Evolutionary conservation across 2,888 invertebrate species (phyloP), one percentile per base, ranked within the genome.

Genomic region (Eledona agricola): DNA sequence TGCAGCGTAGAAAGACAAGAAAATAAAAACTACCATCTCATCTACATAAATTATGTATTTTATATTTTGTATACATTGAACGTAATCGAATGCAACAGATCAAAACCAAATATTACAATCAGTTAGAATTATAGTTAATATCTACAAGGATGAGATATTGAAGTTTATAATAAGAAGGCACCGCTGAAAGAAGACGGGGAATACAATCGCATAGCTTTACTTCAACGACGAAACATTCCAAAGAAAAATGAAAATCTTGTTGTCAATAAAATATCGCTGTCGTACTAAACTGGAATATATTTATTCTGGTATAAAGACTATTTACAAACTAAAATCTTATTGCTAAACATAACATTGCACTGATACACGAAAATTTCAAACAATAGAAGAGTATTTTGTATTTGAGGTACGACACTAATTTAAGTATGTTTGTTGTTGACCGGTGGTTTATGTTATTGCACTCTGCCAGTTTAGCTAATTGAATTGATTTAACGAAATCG

Each of bases 171-270:
- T 73, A 74, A 75, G 77, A 77, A 77, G 77, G 77, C 77, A 77
- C 77, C 77, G 76, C 76, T 77, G 77, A 76, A 76, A 76, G 75
- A 76, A 77, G 76, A 76, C 75, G 71, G 74, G 75, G 71, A 72
- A 70, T 65, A 69, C 62, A 63, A 66, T 69, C 66, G 69, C 70
- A 55, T 56, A 62, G 11, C 7, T 37, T 37, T 29, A 40, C 28
- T 19, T 31, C 43, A 43, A 31, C 11, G 31, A 13, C 22, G 23
- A 43, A 42, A 31, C 31, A 15, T 13, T 10, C 12, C 20, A 22
- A 13, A 31, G 9, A 20, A 16, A 38, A 20, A 23, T 13, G 25
- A 28, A 43, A 43, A 31, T 42, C 22, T 10, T 25, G 31, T 6
- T 20, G 12, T 22, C 32, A 25, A 38, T 4, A 20, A 42, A 42